Base-by-base conservation (phyloP, 2,888 invertebrate genomes). In the Schizaphis graminum region DNA sequence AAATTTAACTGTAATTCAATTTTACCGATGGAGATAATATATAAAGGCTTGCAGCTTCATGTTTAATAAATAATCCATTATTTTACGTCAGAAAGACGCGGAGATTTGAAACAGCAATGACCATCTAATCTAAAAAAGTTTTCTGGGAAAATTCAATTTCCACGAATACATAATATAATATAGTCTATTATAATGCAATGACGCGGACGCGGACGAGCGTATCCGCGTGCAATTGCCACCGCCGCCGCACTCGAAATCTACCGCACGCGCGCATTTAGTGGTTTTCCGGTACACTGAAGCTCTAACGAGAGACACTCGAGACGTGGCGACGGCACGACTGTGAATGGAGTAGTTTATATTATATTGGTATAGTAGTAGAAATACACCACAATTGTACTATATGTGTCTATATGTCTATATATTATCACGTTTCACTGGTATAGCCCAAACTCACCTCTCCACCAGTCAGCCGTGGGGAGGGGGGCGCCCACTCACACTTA, bases 221-320 rank as follows among this genome's bases (percentile, higher is more conserved):
- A 85, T 41, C 28, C 5, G 47, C n/a, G 24, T 24, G 86, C 86
- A 3, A 24, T 44, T 26, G 85, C 21, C 49, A 21, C 44, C 49
- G n/a, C 28, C 89, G 35, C 41, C 47, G 61, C 67, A 87, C 92
- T 92, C 61, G 87, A 87, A 13, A 26, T 61, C 47, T 24, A 87
- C 86, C 87, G 61, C 67, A 85, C 86, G 53, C 47, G 61, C 35
- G 56, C 91, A 49, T 92, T 92, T 92, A 87, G 92, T 28, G 92
- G 92, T 87, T 92, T 92, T 87, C 86, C 92, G 87, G 61, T 57
- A 61, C 92, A 56, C 92, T 49, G 26, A 49, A 87, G 49, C 87
- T 41, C 26, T 87, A 61, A 92, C 92, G 61, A 91, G 85, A 44
- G 53, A 92, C 92, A 87, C 92, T 87, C 49, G 87, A 85, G 56